These are phyloP conservation scores for Chrysolina haemoptera DNA, from an alignment of 2,888 invertebrate genomes.

Conservation along the genomic window DNA sequence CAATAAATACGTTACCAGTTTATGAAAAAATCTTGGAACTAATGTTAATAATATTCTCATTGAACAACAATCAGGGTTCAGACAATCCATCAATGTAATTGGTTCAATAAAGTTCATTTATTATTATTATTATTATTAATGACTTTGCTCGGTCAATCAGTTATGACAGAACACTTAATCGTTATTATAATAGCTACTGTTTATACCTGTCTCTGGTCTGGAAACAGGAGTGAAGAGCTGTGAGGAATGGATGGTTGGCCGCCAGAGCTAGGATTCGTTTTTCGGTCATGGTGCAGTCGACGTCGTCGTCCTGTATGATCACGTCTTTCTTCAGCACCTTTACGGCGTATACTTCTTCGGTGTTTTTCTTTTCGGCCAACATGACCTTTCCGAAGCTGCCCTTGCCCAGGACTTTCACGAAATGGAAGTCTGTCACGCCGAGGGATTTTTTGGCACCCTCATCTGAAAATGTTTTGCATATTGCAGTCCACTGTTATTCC, in stretches of 20 bases:
- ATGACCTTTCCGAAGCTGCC: slow-evolving; percentile 99
- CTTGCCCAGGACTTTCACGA: slow-evolving; percentile 99
- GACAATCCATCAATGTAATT: too few species aligned
- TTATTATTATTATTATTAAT: too few species aligned
- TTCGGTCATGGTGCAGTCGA: slow-evolving; percentile 99
- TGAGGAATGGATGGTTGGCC: slow-evolving; percentile 98
- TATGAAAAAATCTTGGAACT: too few species aligned
- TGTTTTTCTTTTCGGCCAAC: slow-evolving; percentile 94
- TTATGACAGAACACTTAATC: too few species aligned
- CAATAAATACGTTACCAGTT: too few species aligned
- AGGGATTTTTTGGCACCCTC: slow-evolving; percentile 71
- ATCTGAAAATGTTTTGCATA: slow-evolving; percentile 33
- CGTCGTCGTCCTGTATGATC: slow-evolving; percentile 98
- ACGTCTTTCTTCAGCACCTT: slow-evolving; percentile 97
- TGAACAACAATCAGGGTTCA: too few species aligned
- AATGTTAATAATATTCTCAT: too few species aligned
- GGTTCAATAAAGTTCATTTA: too few species aligned
- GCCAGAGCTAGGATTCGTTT: slow-evolving; percentile 96
- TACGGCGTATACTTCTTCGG: slow-evolving; percentile 92
- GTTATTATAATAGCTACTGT: too few species aligned
- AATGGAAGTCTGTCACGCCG: slow-evolving; percentile 90
- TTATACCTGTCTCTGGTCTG: slow-evolving; percentile 88
- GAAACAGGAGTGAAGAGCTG: slow-evolving; percentile 97
- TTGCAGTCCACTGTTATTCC: too few species aligned
- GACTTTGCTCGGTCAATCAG: too few species aligned